Percentiles rank a stretch among this genome's conserved stretches.
Conservation (phyloP, 2,888 invertebrate genomes). For the Pheosia tremula region DNA sequence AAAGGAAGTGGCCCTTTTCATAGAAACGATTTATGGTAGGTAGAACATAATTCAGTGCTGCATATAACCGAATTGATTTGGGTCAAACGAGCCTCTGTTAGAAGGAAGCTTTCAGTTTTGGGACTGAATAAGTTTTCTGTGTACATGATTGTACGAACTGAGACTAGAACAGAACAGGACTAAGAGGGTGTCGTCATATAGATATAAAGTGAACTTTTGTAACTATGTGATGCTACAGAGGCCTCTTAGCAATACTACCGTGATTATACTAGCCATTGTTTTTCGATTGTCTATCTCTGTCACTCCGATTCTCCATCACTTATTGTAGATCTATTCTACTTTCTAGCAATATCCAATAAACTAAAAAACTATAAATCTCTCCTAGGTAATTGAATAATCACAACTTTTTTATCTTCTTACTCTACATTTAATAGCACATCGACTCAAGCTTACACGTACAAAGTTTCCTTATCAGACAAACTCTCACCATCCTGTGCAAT, state of each 20-base stretch:
- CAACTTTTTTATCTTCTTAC: too few species aligned
- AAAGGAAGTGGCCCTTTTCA: constrained; percentile 16
- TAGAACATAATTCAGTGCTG: constrained; percentile 33
- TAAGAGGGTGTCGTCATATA: neutral
- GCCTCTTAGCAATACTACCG: too few species aligned
- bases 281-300: too few species aligned
- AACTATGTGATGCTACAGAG: too few species aligned
- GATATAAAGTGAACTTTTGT: too few species aligned
- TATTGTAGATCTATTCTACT: too few species aligned
- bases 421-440: too few species aligned
- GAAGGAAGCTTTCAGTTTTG: constrained; percentile 15
- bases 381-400: too few species aligned
- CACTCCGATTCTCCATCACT: too few species aligned
- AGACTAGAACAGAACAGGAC: neutral
- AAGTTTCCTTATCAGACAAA: neutral
- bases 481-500: constrained; percentile 18
- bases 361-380: too few species aligned
- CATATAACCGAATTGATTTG: constrained; percentile 30
- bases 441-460: neutral
- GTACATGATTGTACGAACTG: neutral
- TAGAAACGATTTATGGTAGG: constrained; percentile 25
- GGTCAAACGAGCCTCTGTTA: constrained; percentile 18
- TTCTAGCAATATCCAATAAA: too few species aligned
- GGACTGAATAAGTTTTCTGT: neutral
- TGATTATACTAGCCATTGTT: too few species aligned